Percentiles rank a stretch among this genome's conserved stretches.
Conservation (phyloP, 2,888 invertebrate genomes). For the Acanthosoma haemorrhoidale region DNA sequence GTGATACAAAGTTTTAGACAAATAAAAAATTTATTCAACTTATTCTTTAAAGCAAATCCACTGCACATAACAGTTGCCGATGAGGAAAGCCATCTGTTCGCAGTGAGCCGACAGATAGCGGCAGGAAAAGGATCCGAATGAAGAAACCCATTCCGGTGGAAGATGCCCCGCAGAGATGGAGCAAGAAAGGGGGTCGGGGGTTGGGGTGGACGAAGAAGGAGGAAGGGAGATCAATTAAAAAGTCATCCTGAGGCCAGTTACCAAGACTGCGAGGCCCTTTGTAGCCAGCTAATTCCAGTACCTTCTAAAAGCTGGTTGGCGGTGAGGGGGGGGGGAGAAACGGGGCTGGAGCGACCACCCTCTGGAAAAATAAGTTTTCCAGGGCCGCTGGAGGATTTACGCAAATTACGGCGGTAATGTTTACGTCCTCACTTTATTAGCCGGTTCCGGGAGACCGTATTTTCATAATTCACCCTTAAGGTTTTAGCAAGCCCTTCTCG, state of each 20-base stretch:
- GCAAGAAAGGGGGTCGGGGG: too few species aligned
- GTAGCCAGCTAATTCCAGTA: slow-evolving; percentile 11
- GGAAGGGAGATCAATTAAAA: neutral
- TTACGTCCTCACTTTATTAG: slow-evolving; percentile 22
- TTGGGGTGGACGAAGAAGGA: neutral
- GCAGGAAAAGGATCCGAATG: neutral
- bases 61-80: too few species aligned
- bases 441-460: slow-evolving; percentile 18
- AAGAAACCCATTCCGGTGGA: slow-evolving; percentile 2
- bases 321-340: too few species aligned
- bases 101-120: neutral
- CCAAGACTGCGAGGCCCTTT: neutral
- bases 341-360: too few species aligned
- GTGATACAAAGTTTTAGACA: too few species aligned
- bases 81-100: neutral
- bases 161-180: neutral
- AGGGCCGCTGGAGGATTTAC: slow-evolving; percentile 3
- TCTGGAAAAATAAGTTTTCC: slow-evolving; percentile 17
- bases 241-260: slow-evolving; percentile 4
- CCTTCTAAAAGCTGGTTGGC: neutral
- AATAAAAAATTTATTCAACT: too few species aligned
- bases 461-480: slow-evolving; percentile 20
- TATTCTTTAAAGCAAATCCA: too few species aligned
- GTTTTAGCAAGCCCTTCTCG: too few species aligned
- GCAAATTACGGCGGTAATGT: slow-evolving; percentile 21